Percentiles rank a stretch among this genome's conserved stretches.
phyloP scores from a whole-genome alignment of 2,797 vertebrate genomes.

The Propithecus deckenii region DNA sequence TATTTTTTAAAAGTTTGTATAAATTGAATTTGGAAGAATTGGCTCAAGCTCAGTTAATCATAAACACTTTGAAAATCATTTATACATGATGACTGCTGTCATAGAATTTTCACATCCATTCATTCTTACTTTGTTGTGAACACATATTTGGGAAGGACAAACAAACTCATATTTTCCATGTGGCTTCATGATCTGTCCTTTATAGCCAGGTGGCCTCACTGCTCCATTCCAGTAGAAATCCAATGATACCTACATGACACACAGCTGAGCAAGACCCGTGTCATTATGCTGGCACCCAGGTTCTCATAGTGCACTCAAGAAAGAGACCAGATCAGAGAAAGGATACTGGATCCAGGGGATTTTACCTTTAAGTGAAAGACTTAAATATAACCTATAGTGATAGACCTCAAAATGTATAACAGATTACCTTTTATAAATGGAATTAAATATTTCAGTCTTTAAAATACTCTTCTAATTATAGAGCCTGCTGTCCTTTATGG shows the following conservation, averaged over 20 bases:
- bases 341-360: background rate
- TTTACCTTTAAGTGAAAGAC: background rate
- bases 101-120: background rate
- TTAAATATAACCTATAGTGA: background rate
- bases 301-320: background rate
- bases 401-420: background rate
- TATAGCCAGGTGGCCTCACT: background rate
- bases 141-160: background rate
- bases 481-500: conserved; percentile 91
- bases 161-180: background rate
- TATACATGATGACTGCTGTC: background rate
- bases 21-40: background rate
- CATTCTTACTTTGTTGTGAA: background rate
- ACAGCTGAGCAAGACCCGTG: background rate
- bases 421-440: background rate
- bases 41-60: background rate
- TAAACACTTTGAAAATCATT: background rate
- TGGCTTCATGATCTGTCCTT: background rate
- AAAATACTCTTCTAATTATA: conserved; percentile 73
- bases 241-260: background rate
- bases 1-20: background rate
- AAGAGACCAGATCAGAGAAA: background rate
- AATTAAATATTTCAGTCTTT: background rate
- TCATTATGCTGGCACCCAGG: background rate
- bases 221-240: background rate